Base-by-base conservation (phyloP, 1,140 invertebrate genomes). In the Microplitis demolitor region DNA sequence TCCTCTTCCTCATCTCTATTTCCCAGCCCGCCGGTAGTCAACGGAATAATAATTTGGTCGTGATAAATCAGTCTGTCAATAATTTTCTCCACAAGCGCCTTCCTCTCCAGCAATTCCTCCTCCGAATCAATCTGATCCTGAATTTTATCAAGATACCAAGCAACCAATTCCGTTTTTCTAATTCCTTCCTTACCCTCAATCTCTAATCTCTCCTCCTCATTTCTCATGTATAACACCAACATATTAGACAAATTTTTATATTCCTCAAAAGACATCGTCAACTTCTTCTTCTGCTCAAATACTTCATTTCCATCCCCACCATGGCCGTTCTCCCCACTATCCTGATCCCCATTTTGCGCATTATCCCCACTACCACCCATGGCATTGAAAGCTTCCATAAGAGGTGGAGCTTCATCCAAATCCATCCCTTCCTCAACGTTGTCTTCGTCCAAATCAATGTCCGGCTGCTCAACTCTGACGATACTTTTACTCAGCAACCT, bases 401-500 rank as follows among this genome's bases (percentile, higher is more conserved):
- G 68, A 0, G 80, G 80, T 6, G 80, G 79, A 54, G 80, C 85
- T 50, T 91, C 87, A 69, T 91, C 89, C 1, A 89, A 84, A 16
- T 89, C 87, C 83, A 89, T 88, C 66, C 80, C 84, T 39, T 89
- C 78, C 11, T 91, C 90, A 37, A 84, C 79, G 4, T 85, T 88
- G 16, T 94, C 93, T 63, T 96, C 94, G 54, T 97, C 95, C 24
- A 99, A 88, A 82, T 98, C 93, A 63, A 99, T 96, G 83, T 99
- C 98, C 0, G 98, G 97, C 78, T 99, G 97, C 83, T 99, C 98
- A 4, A 99, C 97, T 53, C 97, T 91, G 66, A 99, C 97, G 74
- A 99, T 99, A 4, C 97, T 99, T 83, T 99, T 99, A 83, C 97
- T 98, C n/a, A 99, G 86, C 54, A 99, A 89, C 67, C 96, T 91